These are phyloP conservation scores for Carapus acus DNA, from an alignment of 2,797 vertebrate species.

Conservation along the genomic window DNA sequence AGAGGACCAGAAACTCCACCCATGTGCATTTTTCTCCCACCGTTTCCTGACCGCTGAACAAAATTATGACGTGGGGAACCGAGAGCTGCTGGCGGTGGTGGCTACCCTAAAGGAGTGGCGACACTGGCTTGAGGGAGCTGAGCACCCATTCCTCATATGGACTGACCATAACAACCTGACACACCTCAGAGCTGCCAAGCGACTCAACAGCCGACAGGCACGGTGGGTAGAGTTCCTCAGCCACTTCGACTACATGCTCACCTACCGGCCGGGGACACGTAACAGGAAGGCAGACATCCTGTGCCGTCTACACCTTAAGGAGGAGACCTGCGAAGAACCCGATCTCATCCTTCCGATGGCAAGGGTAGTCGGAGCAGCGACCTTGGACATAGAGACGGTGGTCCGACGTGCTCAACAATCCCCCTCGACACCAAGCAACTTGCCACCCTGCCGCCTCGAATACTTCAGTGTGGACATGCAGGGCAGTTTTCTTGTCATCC, in stretches of 20 bases:
- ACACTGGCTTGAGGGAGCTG: neutral
- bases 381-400: neutral
- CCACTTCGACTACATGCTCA: neutral
- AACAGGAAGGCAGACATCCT: neutral
- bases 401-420: no score
- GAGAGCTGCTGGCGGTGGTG: constrained; percentile 5
- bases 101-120: neutral
- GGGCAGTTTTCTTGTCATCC: neutral
- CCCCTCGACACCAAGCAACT: no score
- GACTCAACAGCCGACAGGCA: no score
- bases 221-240: neutral
- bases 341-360: neutral
- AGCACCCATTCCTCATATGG: no score
- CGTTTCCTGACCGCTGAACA: neutral
- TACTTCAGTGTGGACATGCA: neutral
- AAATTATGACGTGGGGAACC: constrained; percentile 13
- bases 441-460: neutral
- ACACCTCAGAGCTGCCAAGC: neutral
- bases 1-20: no score
- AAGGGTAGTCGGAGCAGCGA: no score
- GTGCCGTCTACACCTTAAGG: neutral
- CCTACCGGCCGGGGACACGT: neutral
- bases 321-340: neutral
- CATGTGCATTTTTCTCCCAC: no score
- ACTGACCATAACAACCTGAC: no score